phyloP scores from a whole-genome alignment of 2,797 vertebrate species.

The Esox masquinongy region DNA sequence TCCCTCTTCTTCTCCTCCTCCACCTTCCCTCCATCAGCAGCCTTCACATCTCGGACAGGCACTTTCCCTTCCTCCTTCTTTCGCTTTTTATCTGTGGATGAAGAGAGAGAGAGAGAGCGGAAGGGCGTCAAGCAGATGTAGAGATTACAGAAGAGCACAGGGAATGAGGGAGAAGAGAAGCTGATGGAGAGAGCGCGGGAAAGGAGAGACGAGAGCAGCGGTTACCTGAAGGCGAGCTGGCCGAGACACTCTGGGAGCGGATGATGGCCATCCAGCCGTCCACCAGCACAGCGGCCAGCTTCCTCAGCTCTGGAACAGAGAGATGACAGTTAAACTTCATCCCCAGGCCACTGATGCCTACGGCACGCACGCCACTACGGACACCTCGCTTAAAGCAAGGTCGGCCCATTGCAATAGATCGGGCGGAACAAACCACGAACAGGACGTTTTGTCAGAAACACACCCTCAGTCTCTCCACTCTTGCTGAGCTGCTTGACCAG shows the following conservation, averaged over 20 bases:
- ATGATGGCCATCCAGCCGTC: conserved; percentile 96
- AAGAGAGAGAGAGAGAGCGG: too few relatives aligned
- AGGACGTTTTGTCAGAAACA: conserved; percentile 12
- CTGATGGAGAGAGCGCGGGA: not conserved
- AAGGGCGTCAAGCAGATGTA: not conserved
- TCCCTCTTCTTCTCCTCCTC: conserved; percentile 88
- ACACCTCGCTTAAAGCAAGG: not conserved
- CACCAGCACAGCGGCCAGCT: conserved; percentile 87
- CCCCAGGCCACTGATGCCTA: not conserved
- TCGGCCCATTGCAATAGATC: not conserved
- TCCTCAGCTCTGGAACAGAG: conserved; percentile 80
- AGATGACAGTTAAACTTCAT: not conserved
- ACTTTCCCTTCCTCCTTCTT: conserved; percentile 84
- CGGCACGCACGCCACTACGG: not conserved
- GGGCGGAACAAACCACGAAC: not conserved
- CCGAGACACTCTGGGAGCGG: conserved; percentile 86
- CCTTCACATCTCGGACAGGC: conserved; percentile 75
- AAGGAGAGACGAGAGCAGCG: not conserved
- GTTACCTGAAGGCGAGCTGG: conserved; percentile 70
- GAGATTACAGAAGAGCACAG: not conserved
- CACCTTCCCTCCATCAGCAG: conserved; percentile 64
- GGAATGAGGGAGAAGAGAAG: not conserved
- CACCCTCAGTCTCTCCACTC: conserved; percentile 90
- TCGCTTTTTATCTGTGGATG: conserved; percentile 83
- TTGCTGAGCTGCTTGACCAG: conserved; percentile 96